A percentile compares a stretch with the other conserved stretches of the same genome.
Evolutionary conservation across 2,113 vertebrate genomes (phyloP).

Genomic region (Porphyrio hochstetteri): DNA sequence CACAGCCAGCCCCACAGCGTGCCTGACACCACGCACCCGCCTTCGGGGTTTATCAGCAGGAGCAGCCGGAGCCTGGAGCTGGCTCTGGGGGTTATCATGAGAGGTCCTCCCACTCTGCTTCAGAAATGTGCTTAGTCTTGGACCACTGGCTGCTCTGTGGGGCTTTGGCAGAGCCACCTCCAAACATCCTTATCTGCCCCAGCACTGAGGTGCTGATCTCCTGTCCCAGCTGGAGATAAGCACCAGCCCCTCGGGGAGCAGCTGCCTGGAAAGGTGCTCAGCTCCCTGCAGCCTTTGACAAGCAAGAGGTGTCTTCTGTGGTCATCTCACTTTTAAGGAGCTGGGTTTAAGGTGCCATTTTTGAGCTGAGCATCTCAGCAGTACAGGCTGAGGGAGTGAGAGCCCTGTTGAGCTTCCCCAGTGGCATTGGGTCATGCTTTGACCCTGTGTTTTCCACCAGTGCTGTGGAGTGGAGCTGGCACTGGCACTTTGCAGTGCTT

Average conservation of each 20-base stretch:
- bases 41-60: background rate
- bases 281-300: background rate
- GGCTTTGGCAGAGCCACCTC: background rate
- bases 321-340: accelerated
- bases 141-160: accelerated
- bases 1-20: accelerated
- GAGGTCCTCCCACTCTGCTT: background rate
- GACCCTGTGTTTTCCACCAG: background rate
- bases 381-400: accelerated
- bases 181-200: background rate
- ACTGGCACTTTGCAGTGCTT: accelerated
- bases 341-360: background rate
- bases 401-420: accelerated
- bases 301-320: background rate
- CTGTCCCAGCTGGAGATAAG: background rate
- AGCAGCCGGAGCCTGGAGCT: background rate
- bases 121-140: accelerated
- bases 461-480: accelerated
- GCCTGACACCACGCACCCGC: accelerated
- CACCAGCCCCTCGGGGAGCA: background rate
- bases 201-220: background rate
- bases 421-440: accelerated
- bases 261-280: background rate
- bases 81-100: background rate
- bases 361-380: accelerated